Evolutionary conservation across 2,113 vertebrate species (phyloP).

Genomic region (Rhombomys opimus): DNA sequence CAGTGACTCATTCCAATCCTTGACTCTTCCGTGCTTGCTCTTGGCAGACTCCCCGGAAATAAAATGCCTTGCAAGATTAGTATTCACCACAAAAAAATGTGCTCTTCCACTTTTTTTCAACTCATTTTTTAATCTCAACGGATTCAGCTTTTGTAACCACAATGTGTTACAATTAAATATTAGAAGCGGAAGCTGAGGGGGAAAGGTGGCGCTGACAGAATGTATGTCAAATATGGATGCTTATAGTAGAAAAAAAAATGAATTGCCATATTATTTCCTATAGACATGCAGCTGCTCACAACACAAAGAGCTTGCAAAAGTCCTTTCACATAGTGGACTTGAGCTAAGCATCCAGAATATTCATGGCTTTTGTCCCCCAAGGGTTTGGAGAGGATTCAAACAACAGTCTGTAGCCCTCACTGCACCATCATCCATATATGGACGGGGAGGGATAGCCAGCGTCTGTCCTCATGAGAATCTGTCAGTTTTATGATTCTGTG

Average conservation of each 20-base stretch:
- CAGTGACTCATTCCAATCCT: not conserved
- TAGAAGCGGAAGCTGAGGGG: not conserved
- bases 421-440: accelerated
- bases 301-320: not conserved
- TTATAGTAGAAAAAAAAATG: not conserved
- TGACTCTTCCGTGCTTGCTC: not conserved
- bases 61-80: constrained; percentile 37
- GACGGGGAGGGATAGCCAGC: not conserved
- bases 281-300: not conserved
- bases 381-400: not conserved
- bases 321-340: accelerated
- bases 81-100: constrained; percentile 51
- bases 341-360: not conserved
- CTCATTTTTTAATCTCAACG: constrained; percentile 42
- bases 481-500: not conserved
- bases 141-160: not conserved
- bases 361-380: not conserved
- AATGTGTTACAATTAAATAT: not conserved
- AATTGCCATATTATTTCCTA: not conserved
- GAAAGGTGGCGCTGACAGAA: not conserved
- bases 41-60: constrained; percentile 51
- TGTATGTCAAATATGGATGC: not conserved
- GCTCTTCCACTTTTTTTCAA: not conserved
- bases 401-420: not conserved
- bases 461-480: not conserved